Percentiles rank a stretch among this genome's conserved stretches.
These are phyloP conservation scores for Colletes gigas DNA, from an alignment of 1,140 invertebrate species.

Conservation along the genomic window DNA sequence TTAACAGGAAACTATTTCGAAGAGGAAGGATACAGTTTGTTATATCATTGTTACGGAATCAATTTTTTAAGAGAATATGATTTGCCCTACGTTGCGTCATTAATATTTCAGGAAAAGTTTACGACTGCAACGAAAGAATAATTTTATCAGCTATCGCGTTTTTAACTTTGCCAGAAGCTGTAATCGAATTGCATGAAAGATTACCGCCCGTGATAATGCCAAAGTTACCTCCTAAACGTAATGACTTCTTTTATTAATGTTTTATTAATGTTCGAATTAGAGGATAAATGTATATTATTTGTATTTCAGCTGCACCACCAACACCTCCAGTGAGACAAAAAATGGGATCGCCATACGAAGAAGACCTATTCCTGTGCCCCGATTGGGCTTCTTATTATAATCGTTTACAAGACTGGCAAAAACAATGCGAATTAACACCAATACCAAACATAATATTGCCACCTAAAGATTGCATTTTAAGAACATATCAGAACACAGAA, in stretches of 20 bases:
- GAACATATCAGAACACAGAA: neutral
- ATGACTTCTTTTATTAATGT: conserved; percentile 14
- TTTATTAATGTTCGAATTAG: conserved; percentile 4
- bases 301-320: conserved; percentile 51
- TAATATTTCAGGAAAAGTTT: conserved; percentile 66
- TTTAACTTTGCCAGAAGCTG: conserved; percentile 71
- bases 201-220: conserved; percentile 60
- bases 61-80: neutral
- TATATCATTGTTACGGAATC: conserved; percentile 1
- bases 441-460: conserved; percentile 67
- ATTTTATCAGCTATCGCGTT: conserved; percentile 76
- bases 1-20: conserved; percentile 74
- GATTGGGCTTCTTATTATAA: conserved; percentile 67
- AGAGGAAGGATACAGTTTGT: conserved; percentile 72
- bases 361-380: conserved; percentile 54
- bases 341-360: conserved; percentile 64
- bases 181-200: conserved; percentile 71
- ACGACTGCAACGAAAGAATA: conserved; percentile 74
- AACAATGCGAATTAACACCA: conserved; percentile 42
- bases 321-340: conserved; percentile 28
- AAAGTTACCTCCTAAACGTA: conserved; percentile 70
- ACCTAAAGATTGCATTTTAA: conserved; percentile 22
- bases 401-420: conserved; percentile 57
- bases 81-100: conserved; percentile 29
- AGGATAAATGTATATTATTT: conserved; percentile 8